A percentile compares a stretch with the other conserved stretches of the same genome.
These are phyloP conservation scores for Schizopygopsis malacanthus DNA, from an alignment of 2,797 vertebrate genomes.

Conservation along the genomic window DNA sequence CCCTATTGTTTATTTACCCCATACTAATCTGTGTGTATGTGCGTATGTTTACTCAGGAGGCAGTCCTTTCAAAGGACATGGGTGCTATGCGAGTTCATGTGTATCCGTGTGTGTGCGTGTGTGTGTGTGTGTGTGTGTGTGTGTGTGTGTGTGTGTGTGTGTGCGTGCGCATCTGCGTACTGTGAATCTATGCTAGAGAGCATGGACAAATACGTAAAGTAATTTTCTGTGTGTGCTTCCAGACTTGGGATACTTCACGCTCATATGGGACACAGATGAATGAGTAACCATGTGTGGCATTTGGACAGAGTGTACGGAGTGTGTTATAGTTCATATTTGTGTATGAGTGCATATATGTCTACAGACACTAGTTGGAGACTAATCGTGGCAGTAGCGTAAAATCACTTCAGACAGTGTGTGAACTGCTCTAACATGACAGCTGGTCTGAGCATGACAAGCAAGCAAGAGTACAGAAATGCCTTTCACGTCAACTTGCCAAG, in stretches of 20 bases:
- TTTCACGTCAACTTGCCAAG: background rate
- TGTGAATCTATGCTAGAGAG: constrained; percentile 19
- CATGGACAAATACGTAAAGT: background rate
- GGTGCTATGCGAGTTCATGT: constrained; percentile 24
- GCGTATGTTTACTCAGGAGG: constrained; percentile 38
- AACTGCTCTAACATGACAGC: constrained; percentile 29
- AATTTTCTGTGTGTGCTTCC: background rate
- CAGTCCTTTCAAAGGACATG: background rate
- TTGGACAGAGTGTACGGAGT: constrained; percentile 32
- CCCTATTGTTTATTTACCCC: constrained; percentile 35
- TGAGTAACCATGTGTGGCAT: constrained; percentile 42
- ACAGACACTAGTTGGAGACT: constrained; percentile 13
- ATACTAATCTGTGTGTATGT: constrained; percentile 16
- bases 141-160: background rate
- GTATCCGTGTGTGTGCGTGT: background rate
- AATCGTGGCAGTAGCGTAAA: constrained; percentile 34
- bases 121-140: background rate
- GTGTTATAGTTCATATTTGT: constrained; percentile 10
- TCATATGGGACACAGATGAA: constrained; percentile 20
- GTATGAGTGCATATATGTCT: constrained; percentile 16
- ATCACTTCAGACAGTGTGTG: constrained; percentile 27
- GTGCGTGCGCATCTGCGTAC: background rate
- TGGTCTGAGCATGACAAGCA: constrained; percentile 13
- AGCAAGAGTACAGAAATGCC: background rate
- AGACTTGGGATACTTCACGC: background rate